Evolutionary conservation across 1,140 invertebrate species (phyloP).

Genomic region (Bombus haemorrhoidalis): DNA sequence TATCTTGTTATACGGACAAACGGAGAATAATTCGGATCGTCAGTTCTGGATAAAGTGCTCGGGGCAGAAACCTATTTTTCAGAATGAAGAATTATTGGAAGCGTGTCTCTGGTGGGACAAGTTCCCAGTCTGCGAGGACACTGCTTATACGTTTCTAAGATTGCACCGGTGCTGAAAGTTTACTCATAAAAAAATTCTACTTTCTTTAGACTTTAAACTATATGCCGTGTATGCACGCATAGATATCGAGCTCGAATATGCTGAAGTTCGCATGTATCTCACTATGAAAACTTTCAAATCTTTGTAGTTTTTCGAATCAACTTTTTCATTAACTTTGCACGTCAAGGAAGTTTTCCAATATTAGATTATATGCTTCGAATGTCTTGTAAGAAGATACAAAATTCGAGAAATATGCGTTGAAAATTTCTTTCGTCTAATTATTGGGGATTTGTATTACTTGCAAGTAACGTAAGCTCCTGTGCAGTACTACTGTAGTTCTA

Average conservation of each 20-base stretch:
- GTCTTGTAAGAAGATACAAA: too few relatives aligned
- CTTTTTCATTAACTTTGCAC: not conserved
- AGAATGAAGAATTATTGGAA: not conserved
- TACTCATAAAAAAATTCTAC: slow-evolving; percentile 1
- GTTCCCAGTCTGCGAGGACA: not conserved
- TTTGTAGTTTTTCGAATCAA: not conserved
- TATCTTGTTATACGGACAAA: not conserved
- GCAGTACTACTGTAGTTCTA: too few relatives aligned
- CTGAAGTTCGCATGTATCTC: not conserved
- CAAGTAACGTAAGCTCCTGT: not conserved
- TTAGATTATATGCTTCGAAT: too few relatives aligned
- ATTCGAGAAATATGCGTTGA: too few relatives aligned
- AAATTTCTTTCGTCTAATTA: not conserved
- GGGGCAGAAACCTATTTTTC: not conserved
- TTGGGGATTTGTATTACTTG: not conserved
- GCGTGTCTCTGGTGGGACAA: not conserved
- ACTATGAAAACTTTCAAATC: not conserved
- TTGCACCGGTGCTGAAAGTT: not conserved
- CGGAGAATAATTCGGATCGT: not conserved
- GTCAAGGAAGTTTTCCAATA: not conserved
- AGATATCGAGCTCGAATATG: not conserved
- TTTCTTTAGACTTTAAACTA: not conserved
- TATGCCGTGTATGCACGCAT: not conserved
- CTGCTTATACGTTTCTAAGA: not conserved
- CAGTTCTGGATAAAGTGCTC: not conserved